A percentile compares a stretch with the other conserved stretches of the same genome.
phyloP scores from a whole-genome alignment of 2,888 invertebrate species.

The Spisula subtruncata region DNA sequence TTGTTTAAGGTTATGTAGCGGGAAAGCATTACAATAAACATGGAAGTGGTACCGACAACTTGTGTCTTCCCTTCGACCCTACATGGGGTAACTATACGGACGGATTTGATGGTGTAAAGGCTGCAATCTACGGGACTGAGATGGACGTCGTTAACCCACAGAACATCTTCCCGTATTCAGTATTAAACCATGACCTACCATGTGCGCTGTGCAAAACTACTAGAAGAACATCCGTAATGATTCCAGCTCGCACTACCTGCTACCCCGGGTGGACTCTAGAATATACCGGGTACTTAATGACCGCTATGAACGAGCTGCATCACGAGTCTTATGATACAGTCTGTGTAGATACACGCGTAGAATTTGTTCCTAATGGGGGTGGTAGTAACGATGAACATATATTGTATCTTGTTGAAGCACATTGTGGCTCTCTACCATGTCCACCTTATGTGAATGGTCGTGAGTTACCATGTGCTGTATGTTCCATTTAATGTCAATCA shows the following conservation, averaged over 20 bases:
- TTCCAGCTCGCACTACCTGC: neutral
- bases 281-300: conserved; percentile 33
- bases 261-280: conserved; percentile 13
- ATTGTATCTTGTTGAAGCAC: conserved; percentile 68
- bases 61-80: neutral
- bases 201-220: neutral
- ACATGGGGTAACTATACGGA: neutral
- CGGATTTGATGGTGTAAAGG: neutral
- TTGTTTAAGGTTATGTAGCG: conserved; percentile 8
- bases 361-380: conserved; percentile 49
- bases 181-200: neutral
- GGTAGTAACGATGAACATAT: conserved; percentile 59
- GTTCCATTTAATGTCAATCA: conserved; percentile 43
- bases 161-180: neutral
- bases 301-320: neutral
- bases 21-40: neutral
- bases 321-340: neutral
- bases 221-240: neutral
- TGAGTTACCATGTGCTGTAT: conserved; percentile 73
- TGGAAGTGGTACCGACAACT: conserved; percentile 16
- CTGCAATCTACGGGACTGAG: neutral
- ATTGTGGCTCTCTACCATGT: conserved; percentile 73
- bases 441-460: conserved; percentile 44
- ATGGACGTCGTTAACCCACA: neutral
- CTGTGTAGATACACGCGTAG: conserved; percentile 60